These are phyloP conservation scores for Xiphophorus maculatus DNA, from an alignment of 2,113 vertebrate genomes.

Conservation along the genomic window DNA sequence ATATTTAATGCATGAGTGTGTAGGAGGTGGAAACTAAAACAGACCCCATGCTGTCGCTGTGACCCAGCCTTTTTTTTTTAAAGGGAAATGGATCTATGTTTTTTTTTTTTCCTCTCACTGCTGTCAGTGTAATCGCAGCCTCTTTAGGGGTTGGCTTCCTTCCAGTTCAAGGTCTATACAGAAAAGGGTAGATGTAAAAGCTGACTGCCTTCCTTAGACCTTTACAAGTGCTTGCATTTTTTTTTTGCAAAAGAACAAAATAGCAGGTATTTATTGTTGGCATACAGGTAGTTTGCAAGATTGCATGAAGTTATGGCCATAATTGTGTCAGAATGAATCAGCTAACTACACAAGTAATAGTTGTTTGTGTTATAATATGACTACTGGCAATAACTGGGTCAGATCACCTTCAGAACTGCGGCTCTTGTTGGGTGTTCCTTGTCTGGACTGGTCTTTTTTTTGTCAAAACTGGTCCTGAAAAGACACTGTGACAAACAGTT, in stretches of 20 bases:
- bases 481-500: neutral
- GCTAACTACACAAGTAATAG: neutral
- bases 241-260: slow-evolving; percentile 19
- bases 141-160: slow-evolving; percentile 53
- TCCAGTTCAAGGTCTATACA: slow-evolving; percentile 44
- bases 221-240: slow-evolving; percentile 20
- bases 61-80: slow-evolving; percentile 66
- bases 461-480: neutral
- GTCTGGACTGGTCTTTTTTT: neutral
- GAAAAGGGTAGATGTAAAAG: slow-evolving; percentile 37
- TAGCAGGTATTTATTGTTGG: slow-evolving; percentile 3
- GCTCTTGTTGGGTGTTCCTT: neutral
- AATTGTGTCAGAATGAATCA: neutral
- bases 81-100: slow-evolving; percentile 49
- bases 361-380: neutral
- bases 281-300: neutral
- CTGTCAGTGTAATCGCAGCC: slow-evolving; percentile 60
- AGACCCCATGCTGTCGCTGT: slow-evolving; percentile 65
- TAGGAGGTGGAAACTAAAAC: slow-evolving; percentile 71
- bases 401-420: neutral
- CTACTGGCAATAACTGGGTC: neutral
- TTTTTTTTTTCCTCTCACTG: slow-evolving; percentile 29
- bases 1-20: slow-evolving; percentile 71
- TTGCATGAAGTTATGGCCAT: neutral
- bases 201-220: slow-evolving; percentile 22